These are phyloP conservation scores for Narcine bancroftii DNA, from an alignment of 2,113 vertebrate species.

Conservation along the genomic window DNA sequence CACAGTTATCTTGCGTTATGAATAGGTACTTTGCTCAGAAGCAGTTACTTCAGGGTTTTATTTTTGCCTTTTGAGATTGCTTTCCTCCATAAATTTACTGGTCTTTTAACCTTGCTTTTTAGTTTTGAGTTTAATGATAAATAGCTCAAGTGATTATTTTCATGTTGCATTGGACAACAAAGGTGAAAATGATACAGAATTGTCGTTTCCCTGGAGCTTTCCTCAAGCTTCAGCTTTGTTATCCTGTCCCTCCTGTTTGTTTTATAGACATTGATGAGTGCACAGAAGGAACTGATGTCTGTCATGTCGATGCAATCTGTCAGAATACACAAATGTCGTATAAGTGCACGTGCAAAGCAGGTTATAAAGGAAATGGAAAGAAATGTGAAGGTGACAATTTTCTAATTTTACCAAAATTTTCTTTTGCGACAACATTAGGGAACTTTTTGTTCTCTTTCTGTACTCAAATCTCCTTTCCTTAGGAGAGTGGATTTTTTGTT, in stretches of 20 bases:
- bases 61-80: background rate
- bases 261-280: constrained; percentile 83
- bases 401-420: background rate
- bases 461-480: background rate
- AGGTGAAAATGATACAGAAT: background rate
- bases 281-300: constrained; percentile 75
- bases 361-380: constrained; percentile 81
- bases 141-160: background rate
- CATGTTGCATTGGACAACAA: background rate
- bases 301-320: constrained; percentile 88
- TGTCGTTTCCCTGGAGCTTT: background rate
- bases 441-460: background rate
- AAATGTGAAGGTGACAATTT: constrained; percentile 68
- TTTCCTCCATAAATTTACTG: background rate
- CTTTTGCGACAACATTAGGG: background rate
- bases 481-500: background rate
- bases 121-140: background rate
- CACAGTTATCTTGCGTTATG: background rate
- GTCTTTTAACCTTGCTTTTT: constrained; percentile 2
- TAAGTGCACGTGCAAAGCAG: constrained; percentile 85
- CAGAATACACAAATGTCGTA: constrained; percentile 80
- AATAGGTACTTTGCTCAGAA: background rate
- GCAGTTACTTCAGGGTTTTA: background rate
- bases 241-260: constrained; percentile 40
- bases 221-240: background rate